These are phyloP conservation scores for Agrypnus murinus DNA, from an alignment of 2,888 invertebrate species.

Conservation along the genomic window DNA sequence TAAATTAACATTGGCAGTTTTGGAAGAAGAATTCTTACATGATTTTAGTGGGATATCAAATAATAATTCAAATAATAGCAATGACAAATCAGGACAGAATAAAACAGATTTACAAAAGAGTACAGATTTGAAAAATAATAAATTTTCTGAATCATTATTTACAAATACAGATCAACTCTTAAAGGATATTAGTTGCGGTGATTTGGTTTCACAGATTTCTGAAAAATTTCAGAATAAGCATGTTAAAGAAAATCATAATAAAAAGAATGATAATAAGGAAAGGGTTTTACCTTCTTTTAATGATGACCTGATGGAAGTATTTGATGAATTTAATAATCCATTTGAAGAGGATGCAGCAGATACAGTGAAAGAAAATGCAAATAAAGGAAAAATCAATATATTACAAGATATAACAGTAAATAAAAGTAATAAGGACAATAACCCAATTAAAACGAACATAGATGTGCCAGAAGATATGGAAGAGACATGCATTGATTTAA, in stretches of 20 bases:
- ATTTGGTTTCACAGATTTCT: no score
- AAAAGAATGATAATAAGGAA: background rate
- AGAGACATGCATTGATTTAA: slow-evolving; percentile 9
- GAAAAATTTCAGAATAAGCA: no score
- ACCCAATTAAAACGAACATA: background rate
- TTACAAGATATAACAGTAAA: slow-evolving; percentile 43
- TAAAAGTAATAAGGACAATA: slow-evolving; percentile 14
- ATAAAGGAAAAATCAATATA: slow-evolving; percentile 43
- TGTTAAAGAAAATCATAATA: background rate
- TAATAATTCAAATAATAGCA: background rate
- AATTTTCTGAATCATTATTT: slow-evolving; percentile 41
- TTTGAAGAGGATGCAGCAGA: slow-evolving; percentile 34
- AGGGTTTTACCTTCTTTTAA: slow-evolving; percentile 3
- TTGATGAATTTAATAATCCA: slow-evolving; percentile 40
- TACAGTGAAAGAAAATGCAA: slow-evolving; percentile 21
- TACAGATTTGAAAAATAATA: slow-evolving; percentile 29
- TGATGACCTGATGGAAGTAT: slow-evolving; percentile 41
- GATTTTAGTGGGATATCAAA: slow-evolving; percentile 26
- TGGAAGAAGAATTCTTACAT: slow-evolving; percentile 37
- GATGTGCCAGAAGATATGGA: background rate
- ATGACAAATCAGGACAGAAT: background rate
- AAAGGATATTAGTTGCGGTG: background rate
- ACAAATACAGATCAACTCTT: background rate
- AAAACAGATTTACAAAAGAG: background rate
- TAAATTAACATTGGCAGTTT: slow-evolving; percentile 13